phyloP scores from a whole-genome alignment of 2,888 invertebrate genomes.

The Gymnoscelis rufifasciata region DNA sequence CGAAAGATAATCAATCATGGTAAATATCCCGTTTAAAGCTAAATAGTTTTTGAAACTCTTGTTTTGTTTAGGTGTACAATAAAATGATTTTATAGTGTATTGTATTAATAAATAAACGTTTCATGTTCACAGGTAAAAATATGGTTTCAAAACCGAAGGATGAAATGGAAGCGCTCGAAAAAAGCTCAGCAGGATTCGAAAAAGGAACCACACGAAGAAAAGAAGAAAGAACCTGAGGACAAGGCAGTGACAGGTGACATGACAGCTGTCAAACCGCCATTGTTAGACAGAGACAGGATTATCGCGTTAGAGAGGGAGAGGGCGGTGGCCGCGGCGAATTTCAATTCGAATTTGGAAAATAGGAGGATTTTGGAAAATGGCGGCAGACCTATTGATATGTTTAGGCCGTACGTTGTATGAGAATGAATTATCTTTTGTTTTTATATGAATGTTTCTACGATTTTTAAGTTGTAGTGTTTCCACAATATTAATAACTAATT shows the following conservation, averaged over 20 bases:
- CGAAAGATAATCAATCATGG: too few relatives aligned
- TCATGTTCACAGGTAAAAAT: constrained; percentile 89
- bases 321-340: constrained; percentile 73
- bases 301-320: constrained; percentile 69
- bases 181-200: constrained; percentile 95
- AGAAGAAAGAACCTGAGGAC: constrained; percentile 54
- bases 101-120: not conserved
- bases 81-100: not conserved
- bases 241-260: constrained; percentile 65
- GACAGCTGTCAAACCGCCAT: constrained; percentile 71
- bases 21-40: too few relatives aligned
- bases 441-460: not conserved
- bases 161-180: constrained; percentile 99
- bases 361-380: constrained; percentile 74
- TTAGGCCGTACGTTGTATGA: constrained; percentile 78
- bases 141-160: constrained; percentile 98
- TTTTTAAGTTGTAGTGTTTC: not conserved
- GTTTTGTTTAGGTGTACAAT: too few relatives aligned
- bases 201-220: constrained; percentile 70
- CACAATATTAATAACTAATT: too few relatives aligned
- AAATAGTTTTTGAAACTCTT: too few relatives aligned
- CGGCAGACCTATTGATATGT: constrained; percentile 68
- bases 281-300: constrained; percentile 72
- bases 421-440: constrained; percentile 50
- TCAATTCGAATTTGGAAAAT: constrained; percentile 74